These are phyloP conservation scores for Apodemus sylvaticus DNA, from an alignment of 2,113 vertebrate species.

Conservation along the genomic window DNA sequence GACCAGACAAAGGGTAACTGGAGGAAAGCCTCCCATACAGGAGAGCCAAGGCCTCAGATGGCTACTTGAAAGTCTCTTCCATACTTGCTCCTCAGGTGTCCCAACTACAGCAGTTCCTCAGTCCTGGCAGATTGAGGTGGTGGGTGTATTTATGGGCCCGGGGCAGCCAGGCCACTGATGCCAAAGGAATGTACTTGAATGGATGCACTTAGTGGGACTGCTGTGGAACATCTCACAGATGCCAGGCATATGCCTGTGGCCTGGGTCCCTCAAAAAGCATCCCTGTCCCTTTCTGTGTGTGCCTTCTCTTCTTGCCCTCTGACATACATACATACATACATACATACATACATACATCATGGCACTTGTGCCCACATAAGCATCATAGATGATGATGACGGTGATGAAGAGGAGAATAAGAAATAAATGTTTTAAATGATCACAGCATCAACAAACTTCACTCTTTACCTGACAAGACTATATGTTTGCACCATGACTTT, in stretches of 20 bases:
- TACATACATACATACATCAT: neutral
- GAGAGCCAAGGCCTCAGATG: neutral
- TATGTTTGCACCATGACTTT: neutral
- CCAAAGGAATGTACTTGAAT: neutral
- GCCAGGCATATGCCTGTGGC: neutral
- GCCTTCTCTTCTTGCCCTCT: neutral
- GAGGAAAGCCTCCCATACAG: accelerated
- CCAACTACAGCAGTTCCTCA: neutral
- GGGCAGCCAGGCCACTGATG: accelerated
- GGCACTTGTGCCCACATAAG: neutral
- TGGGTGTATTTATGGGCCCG: neutral
- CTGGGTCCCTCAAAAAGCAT: neutral
- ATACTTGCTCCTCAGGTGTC: neutral
- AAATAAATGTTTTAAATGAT: neutral
- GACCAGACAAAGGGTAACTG: neutral
- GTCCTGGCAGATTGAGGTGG: neutral
- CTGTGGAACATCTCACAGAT: neutral
- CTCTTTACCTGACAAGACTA: neutral
- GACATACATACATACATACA: neutral
- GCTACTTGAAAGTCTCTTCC: neutral
- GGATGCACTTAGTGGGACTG: neutral
- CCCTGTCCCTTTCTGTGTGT: neutral
- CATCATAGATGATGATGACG: neutral
- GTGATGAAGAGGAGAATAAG: neutral
- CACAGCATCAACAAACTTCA: neutral